These are phyloP conservation scores for Thelaira solivaga DNA, from an alignment of 2,888 invertebrate species.

Conservation along the genomic window DNA sequence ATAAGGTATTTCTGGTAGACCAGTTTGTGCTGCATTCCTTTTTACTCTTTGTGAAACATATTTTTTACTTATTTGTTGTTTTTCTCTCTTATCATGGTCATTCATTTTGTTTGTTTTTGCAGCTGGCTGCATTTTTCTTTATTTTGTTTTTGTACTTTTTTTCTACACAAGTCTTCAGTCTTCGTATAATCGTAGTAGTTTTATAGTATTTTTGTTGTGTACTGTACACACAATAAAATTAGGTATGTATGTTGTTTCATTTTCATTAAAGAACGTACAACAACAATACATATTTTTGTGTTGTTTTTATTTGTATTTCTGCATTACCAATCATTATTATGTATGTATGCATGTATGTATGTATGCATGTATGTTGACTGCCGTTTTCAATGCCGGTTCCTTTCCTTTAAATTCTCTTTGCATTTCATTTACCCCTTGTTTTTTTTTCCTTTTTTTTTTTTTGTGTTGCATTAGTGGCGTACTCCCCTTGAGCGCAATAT, in stretches of 20 bases:
- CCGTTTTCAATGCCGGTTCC: conserved; percentile 48
- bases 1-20: not conserved
- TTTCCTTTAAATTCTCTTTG: conserved; percentile 9
- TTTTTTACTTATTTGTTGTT: not conserved
- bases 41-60: not conserved
- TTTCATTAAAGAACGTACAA: conserved; percentile 47
- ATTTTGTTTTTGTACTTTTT: conserved; percentile 39
- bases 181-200: conserved; percentile 53
- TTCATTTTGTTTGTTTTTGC: conserved; percentile 24
- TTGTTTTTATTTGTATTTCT: not conserved
- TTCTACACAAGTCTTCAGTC: conserved; percentile 43
- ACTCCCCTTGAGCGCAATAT: conserved; percentile 10
- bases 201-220: conserved; percentile 65
- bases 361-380: not conserved
- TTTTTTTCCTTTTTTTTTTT: not conserved
- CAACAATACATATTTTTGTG: not conserved
- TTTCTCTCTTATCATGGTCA: conserved; percentile 33
- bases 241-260: conserved; percentile 27
- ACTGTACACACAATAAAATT: conserved; percentile 61
- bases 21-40: not conserved
- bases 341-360: not conserved
- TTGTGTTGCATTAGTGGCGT: not conserved
- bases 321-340: conserved; percentile 46
- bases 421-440: not conserved
- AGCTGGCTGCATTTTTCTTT: conserved; percentile 7